Base-by-base conservation (phyloP, 2,113 vertebrate species). In the Heloderma charlesbogerti region DNA sequence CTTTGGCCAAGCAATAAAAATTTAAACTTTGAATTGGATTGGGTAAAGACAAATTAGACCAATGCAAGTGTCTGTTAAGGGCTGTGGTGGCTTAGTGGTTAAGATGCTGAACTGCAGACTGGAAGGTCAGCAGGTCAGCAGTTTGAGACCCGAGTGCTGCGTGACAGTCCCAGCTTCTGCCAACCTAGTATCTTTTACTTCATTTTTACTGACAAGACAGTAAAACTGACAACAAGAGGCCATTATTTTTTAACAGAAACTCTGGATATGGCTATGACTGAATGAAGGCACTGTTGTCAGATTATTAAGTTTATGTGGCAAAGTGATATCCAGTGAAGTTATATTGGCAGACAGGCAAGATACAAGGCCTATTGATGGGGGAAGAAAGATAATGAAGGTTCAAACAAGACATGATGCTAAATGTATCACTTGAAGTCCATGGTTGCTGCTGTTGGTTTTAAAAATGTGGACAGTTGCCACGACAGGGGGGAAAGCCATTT, bases 271-370 rank as follows among this genome's bases (percentile, higher is more conserved):
- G 48, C 31, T 84, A 71, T 1, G n/a, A 66, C n/a, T 45, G 48
- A 60, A 82, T 57, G n/a, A 77, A 74, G 20, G 60, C 29, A 69
- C n/a, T 37, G 54, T 54, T 84, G 40, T 54, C 71, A 78, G 90
- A 74, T 37, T 91, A 94, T 45, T 90, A 95, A 93, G 77, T 87
- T 51, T 18, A 54, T 60, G 45, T 83, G 48, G 48, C n/a, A 60
- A 57, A 71, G 10, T 0, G 9, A 34, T 27, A 1, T 88, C 57
- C 83, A 7, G 43, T 89, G 87, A 91, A 54, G 57, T n/a, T 63
- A 82, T 25, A 63, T 25, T 9, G 8, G 20, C 20, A 63, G 54
- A n/a, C 20, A 83, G 80, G 40, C 22, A 83, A 83, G 34, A n/a
- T 81, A 20, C 3, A 18, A 81, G n/a, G 16, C 31, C 7, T n/a